These are phyloP conservation scores for Epistrophella euchroma DNA, from an alignment of 2,888 invertebrate genomes.

Conservation along the genomic window DNA sequence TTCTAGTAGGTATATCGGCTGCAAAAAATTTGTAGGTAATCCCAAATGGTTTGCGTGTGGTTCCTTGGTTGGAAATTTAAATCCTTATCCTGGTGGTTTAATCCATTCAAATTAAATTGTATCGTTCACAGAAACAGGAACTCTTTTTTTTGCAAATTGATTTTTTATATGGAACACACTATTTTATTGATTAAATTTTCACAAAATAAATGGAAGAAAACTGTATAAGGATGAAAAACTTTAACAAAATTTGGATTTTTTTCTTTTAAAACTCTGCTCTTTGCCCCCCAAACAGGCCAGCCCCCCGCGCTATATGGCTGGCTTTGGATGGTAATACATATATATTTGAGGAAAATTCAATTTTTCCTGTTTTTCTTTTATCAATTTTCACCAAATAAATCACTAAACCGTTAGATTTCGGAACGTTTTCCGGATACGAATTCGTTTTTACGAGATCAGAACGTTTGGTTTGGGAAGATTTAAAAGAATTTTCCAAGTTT, in stretches of 20 bases:
- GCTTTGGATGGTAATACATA: constrained; percentile 58
- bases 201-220: constrained; percentile 38
- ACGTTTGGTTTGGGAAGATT: constrained; percentile 33
- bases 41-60: constrained; percentile 46
- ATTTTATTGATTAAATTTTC: constrained; percentile 36
- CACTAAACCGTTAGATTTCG: constrained; percentile 53
- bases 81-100: constrained; percentile 40
- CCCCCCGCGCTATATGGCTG: constrained; percentile 53
- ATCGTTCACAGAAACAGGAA: constrained; percentile 40
- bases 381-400: constrained; percentile 11
- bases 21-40: constrained; percentile 42
- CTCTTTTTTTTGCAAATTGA: constrained; percentile 15
- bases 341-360: constrained; percentile 66
- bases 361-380: constrained; percentile 50
- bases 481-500: constrained; percentile 55
- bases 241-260: constrained; percentile 27
- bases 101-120: constrained; percentile 25
- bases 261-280: constrained; percentile 25
- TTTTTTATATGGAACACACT: constrained; percentile 33
- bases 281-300: constrained; percentile 26
- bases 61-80: constrained; percentile 18
- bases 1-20: constrained; percentile 10
- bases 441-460: constrained; percentile 45
- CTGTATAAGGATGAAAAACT: constrained; percentile 4
- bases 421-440: constrained; percentile 53